Conservation (phyloP, 1,140 invertebrate species). For the Lasaia peninsularis region DNA sequence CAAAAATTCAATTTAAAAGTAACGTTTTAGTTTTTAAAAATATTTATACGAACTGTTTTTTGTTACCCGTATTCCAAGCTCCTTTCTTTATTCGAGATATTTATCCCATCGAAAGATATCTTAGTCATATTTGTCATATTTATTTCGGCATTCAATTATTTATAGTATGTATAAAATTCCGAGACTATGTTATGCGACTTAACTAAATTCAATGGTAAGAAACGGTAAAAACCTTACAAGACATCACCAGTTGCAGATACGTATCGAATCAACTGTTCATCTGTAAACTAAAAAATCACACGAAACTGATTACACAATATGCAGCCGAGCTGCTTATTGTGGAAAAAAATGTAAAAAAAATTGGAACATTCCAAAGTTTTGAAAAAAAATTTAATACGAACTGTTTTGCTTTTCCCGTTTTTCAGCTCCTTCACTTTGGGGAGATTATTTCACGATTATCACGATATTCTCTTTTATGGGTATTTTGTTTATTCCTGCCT, state of each 20-base stretch:
- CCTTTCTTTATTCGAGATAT: not conserved
- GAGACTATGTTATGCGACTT: too few species aligned
- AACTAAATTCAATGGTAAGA: not conserved
- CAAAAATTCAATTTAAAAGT: not conserved
- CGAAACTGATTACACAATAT: not conserved
- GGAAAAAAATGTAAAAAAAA: not conserved
- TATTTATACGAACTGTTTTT: slow-evolving; percentile 9
- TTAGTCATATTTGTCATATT: not conserved
- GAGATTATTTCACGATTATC: not conserved
- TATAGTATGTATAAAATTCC: too few species aligned
- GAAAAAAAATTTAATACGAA: not conserved
- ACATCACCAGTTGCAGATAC: not conserved
- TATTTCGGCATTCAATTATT: not conserved
- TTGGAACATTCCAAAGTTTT: not conserved
- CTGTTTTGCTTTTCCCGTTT: not conserved
- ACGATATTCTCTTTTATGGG: not conserved
- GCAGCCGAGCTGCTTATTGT: not conserved
- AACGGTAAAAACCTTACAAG: not conserved
- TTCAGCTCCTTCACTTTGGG: not conserved
- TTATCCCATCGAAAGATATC: not conserved
- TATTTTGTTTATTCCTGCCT: not conserved
- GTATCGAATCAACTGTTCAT: slow-evolving; percentile 3
- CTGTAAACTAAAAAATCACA: slow-evolving; percentile 8
- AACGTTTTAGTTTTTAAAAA: not conserved
- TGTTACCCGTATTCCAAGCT: not conserved